These are phyloP conservation scores for Clarias magur DNA, from an alignment of 2,113 vertebrate species.

Conservation along the genomic window DNA sequence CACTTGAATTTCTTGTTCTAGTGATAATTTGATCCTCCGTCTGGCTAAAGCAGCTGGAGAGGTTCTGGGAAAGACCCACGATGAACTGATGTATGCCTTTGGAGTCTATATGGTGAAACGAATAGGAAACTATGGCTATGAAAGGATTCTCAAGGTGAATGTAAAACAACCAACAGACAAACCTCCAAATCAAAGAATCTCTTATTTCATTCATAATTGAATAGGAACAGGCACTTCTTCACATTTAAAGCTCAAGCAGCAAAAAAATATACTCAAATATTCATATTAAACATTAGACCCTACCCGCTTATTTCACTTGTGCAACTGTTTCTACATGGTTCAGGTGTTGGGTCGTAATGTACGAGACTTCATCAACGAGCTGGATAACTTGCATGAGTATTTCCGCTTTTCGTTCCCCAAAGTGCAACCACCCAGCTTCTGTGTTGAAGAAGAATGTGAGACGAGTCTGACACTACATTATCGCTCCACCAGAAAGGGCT, in stretches of 20 bases:
- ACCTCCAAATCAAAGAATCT: background rate
- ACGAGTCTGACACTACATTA: conserved; percentile 74
- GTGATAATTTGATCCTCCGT: conserved; percentile 73
- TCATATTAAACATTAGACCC: background rate
- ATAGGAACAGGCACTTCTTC: background rate
- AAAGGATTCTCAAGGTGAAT: conserved; percentile 73
- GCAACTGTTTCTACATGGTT: background rate
- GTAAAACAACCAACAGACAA: background rate
- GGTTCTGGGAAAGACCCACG: conserved; percentile 75
- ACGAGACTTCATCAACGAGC: conserved; percentile 76
- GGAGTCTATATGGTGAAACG: conserved; percentile 77
- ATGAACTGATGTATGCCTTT: conserved; percentile 77
- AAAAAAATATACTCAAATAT: background rate
- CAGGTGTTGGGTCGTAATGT: conserved; percentile 73
- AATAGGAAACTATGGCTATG: conserved; percentile 75
- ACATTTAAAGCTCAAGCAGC: background rate
- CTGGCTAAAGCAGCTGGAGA: conserved; percentile 75
- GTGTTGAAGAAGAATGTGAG: conserved; percentile 75
- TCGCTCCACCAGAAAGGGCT: conserved; percentile 73
- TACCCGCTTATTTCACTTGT: background rate
- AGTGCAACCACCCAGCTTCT: conserved; percentile 75
- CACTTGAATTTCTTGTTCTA: conserved; percentile 43
- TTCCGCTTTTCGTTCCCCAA: conserved; percentile 78
- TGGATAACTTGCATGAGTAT: conserved; percentile 77
- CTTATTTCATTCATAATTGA: background rate